Evolutionary conservation across 2,797 vertebrate genomes (phyloP).

Genomic region (Tokudaia muenninki): DNA sequence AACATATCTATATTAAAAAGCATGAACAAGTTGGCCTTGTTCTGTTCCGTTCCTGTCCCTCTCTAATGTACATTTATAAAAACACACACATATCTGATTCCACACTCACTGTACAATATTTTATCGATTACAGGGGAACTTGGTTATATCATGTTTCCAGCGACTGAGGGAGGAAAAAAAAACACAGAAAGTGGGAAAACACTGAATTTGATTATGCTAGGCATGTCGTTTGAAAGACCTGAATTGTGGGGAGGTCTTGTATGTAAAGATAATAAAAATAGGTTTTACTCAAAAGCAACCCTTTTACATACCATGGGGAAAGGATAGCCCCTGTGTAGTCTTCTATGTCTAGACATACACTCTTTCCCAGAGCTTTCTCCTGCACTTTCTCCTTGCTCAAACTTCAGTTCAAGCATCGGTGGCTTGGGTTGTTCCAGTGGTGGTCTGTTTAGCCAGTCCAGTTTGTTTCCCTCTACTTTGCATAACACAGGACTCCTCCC

Average conservation of each 20-base stretch:
- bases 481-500: not conserved
- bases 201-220: slow-evolving; percentile 83
- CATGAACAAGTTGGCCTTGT: slow-evolving; percentile 80
- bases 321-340: slow-evolving; percentile 44
- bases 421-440: not conserved
- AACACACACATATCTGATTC: slow-evolving; percentile 83
- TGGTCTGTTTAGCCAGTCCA: not conserved
- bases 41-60: slow-evolving; percentile 58
- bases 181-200: slow-evolving; percentile 82
- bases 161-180: slow-evolving; percentile 80
- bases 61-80: slow-evolving; percentile 82
- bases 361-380: slow-evolving; percentile 6
- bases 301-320: slow-evolving; percentile 67
- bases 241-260: slow-evolving; percentile 79
- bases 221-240: slow-evolving; percentile 74
- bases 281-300: slow-evolving; percentile 70
- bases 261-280: slow-evolving; percentile 80
- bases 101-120: slow-evolving; percentile 79
- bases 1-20: slow-evolving; percentile 82
- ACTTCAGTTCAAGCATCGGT: not conserved
- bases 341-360: slow-evolving; percentile 65
- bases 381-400: not conserved
- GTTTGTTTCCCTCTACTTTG: not conserved
- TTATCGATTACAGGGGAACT: slow-evolving; percentile 80
- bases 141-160: slow-evolving; percentile 81